Evolutionary conservation across 2,888 invertebrate species (phyloP).

Genomic region (Lepidocyrtoides sp.): DNA sequence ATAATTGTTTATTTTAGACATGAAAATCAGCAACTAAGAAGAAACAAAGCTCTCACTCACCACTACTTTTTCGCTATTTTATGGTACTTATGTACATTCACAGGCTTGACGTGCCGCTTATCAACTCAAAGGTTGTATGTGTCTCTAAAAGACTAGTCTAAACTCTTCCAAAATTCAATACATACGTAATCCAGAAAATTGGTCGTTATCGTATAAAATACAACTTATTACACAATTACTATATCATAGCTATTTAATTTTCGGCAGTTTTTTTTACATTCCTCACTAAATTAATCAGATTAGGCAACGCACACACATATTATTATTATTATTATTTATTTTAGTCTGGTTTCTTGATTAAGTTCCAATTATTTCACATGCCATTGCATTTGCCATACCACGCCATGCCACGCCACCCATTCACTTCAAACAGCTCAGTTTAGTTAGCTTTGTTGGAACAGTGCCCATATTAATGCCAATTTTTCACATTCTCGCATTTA

Average conservation of each 20-base stretch:
- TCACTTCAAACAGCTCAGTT: background rate
- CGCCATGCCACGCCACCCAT: constrained; percentile 24
- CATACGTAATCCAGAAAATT: too few relatives aligned
- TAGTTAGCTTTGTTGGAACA: constrained; percentile 13
- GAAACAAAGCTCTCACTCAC: too few relatives aligned
- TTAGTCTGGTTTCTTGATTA: background rate
- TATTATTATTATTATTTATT: too few relatives aligned
- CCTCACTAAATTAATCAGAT: constrained; percentile 35
- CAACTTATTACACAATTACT: background rate
- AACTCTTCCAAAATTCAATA: too few relatives aligned
- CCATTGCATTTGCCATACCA: background rate
- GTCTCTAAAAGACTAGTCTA: too few relatives aligned
- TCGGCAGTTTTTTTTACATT: background rate
- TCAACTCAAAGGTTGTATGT: background rate
- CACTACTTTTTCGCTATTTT: too few relatives aligned
- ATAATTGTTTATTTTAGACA: too few relatives aligned
- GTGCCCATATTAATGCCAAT: background rate
- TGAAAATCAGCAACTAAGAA: too few relatives aligned
- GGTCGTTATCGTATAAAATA: background rate
- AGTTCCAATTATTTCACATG: constrained; percentile 22
- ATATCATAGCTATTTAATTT: background rate
- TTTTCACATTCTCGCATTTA: background rate
- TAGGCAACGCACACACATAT: background rate
- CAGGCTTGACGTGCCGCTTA: background rate
- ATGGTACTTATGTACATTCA: too few relatives aligned